These are phyloP conservation scores for Corythornis vintsioides DNA, from an alignment of 2,113 vertebrate species.

Conservation along the genomic window DNA sequence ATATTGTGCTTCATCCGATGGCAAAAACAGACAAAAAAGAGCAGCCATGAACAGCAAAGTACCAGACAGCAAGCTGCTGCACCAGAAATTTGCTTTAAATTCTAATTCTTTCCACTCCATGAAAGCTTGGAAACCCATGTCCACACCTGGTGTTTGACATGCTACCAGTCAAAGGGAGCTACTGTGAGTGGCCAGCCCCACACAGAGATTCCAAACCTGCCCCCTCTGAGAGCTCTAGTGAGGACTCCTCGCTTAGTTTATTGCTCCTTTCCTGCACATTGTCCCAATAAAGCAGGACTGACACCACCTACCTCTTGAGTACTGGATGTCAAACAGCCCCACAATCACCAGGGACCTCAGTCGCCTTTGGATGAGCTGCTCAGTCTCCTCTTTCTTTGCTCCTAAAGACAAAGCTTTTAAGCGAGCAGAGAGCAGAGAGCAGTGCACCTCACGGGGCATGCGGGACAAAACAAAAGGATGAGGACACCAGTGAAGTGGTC, in stretches of 20 bases:
- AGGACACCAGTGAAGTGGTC: rapidly evolving
- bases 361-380: rapidly evolving
- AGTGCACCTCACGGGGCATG: background rate
- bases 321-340: background rate
- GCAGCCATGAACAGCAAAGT: background rate
- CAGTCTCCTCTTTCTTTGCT: background rate
- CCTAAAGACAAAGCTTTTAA: background rate
- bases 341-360: background rate
- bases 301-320: background rate
- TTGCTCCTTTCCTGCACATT: background rate
- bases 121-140: background rate
- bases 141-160: rapidly evolving
- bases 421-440: background rate
- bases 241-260: background rate
- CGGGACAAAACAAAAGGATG: background rate
- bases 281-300: too few species aligned
- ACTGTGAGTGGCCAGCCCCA: too few species aligned
- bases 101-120: background rate
- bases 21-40: background rate
- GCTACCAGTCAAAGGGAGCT: background rate
- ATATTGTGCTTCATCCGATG: background rate
- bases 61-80: background rate
- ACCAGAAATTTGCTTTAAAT: background rate
- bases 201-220: background rate
- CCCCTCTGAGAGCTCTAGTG: background rate